Evolutionary conservation across 2,888 invertebrate genomes (phyloP).

Genomic region (Chrysolina oricalcia): DNA sequence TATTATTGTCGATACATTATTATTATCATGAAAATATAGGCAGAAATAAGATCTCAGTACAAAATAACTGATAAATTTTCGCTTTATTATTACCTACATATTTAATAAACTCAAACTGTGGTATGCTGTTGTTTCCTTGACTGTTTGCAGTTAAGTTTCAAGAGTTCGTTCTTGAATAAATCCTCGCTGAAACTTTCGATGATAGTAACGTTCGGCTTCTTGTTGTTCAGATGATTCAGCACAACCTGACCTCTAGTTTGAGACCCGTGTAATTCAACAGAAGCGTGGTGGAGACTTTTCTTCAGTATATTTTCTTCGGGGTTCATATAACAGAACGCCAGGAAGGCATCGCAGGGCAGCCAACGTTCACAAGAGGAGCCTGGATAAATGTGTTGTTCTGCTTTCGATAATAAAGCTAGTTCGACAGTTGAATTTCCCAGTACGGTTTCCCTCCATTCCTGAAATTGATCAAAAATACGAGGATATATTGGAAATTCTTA

Average conservation of each 20-base stretch:
- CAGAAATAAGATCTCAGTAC: too few species aligned
- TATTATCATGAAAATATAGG: too few species aligned
- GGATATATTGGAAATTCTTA: too few species aligned
- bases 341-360: slow-evolving; percentile 74
- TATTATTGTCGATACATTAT: background rate
- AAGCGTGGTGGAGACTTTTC: slow-evolving; percentile 68
- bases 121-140: background rate
- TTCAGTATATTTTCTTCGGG: slow-evolving; percentile 64
- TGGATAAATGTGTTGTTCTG: slow-evolving; percentile 67
- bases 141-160: slow-evolving; percentile 30
- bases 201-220: slow-evolving; percentile 70
- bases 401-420: slow-evolving; percentile 73
- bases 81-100: too few species aligned
- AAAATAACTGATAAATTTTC: too few species aligned
- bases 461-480: slow-evolving; percentile 47
- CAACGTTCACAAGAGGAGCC: slow-evolving; percentile 48
- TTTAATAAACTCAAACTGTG: background rate
- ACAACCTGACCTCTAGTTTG: slow-evolving; percentile 80
- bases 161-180: slow-evolving; percentile 68
- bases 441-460: slow-evolving; percentile 74
- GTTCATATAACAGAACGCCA: slow-evolving; percentile 72
- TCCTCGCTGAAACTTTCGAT: slow-evolving; percentile 72
- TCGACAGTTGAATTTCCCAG: slow-evolving; percentile 70
- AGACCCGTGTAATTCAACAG: slow-evolving; percentile 76
- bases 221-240: slow-evolving; percentile 73